Percentiles rank a stretch among this genome's conserved stretches.
phyloP scores from a whole-genome alignment of 1,140 invertebrate genomes.

The Scaptomyza montana region DNA sequence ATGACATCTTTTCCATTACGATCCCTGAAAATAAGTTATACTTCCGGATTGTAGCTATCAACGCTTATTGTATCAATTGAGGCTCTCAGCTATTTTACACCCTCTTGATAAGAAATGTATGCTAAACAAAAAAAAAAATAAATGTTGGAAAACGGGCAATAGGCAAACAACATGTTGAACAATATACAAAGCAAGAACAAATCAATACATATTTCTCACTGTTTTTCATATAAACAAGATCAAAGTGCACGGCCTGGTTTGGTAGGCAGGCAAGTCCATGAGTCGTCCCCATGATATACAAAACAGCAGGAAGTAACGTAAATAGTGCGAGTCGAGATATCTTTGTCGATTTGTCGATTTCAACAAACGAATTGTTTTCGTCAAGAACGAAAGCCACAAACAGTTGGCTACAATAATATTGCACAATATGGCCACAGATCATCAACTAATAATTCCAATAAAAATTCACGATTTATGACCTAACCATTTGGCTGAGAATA shows the following conservation, averaged over 20 bases:
- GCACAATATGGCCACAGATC: slow-evolving; percentile 79
- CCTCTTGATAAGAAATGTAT: slow-evolving; percentile 73
- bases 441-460: slow-evolving; percentile 79
- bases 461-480: slow-evolving; percentile 62
- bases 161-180: slow-evolving; percentile 42
- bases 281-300: slow-evolving; percentile 72
- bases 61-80: slow-evolving; percentile 27
- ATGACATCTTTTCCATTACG: slow-evolving; percentile 25
- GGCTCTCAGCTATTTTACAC: slow-evolving; percentile 60
- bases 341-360: slow-evolving; percentile 39
- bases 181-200: slow-evolving; percentile 38
- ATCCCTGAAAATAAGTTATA: slow-evolving; percentile 42
- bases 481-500: slow-evolving; percentile 28
- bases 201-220: slow-evolving; percentile 64
- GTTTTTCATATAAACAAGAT: slow-evolving; percentile 79
- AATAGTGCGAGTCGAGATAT: slow-evolving; percentile 54
- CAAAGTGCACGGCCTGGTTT: slow-evolving; percentile 56
- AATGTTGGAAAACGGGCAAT: slow-evolving; percentile 9
- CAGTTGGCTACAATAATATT: slow-evolving; percentile 69
- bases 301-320: slow-evolving; percentile 77
- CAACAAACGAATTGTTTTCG: slow-evolving; percentile 73
- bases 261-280: slow-evolving; percentile 37
- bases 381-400: slow-evolving; percentile 53
- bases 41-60: slow-evolving; percentile 47
- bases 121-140: slow-evolving; percentile 51